Evolutionary conservation across 2,113 vertebrate species (phyloP).

Genomic region (Irena cyanogastra): DNA sequence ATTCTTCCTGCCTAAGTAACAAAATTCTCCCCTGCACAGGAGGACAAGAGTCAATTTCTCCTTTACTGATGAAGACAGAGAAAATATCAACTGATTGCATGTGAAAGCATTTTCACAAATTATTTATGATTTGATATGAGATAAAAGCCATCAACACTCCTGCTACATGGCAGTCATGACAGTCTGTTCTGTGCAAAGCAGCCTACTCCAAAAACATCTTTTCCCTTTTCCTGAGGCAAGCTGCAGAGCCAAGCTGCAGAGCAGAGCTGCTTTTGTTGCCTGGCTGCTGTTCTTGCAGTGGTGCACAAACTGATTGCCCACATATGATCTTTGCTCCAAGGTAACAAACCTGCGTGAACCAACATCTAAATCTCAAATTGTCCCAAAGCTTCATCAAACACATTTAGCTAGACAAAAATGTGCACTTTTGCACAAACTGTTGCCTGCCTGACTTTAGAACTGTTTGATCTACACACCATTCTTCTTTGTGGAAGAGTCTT

Average conservation of each 20-base stretch:
- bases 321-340: neutral
- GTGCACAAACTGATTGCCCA: neutral
- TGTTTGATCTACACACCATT: neutral
- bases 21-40: neutral
- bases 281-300: neutral
- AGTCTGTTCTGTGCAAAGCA: neutral
- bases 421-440: neutral
- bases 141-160: neutral
- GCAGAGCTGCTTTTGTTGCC: neutral
- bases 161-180: accelerated
- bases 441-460: neutral
- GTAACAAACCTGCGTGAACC: neutral
- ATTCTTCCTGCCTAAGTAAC: neutral
- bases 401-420: neutral
- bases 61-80: neutral
- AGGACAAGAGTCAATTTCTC: neutral
- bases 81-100: neutral
- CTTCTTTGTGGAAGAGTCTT: neutral
- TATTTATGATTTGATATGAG: neutral
- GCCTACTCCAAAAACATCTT: neutral
- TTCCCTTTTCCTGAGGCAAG: neutral
- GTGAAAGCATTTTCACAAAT: neutral
- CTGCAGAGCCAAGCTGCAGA: neutral
- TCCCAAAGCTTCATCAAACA: neutral
- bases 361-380: neutral